Conservation (phyloP, 23 tunicate genomes). For the Pegea sp. region DNA sequence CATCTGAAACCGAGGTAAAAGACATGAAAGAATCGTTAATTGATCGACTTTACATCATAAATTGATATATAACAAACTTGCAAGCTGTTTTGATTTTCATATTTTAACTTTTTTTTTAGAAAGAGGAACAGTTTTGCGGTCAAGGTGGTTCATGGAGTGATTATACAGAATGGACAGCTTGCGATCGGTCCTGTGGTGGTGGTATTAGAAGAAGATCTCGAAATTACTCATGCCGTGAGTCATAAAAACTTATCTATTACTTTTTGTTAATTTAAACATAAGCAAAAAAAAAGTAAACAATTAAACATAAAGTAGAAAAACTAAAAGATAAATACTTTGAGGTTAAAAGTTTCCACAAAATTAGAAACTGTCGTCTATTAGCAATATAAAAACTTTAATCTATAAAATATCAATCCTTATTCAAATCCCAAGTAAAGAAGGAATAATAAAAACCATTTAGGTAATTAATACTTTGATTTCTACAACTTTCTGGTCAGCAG, state of each 20-base stretch:
- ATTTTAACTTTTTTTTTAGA: conserved; percentile 14
- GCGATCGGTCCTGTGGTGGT: conserved; percentile 37
- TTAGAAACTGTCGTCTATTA: too few species aligned
- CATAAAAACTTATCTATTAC: not conserved
- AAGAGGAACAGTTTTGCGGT: conserved; percentile 43
- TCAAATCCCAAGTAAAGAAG: too few species aligned
- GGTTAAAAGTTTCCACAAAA: too few species aligned
- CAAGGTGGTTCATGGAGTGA: conserved; percentile 44
- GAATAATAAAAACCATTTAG: too few species aligned
- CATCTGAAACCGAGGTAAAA: conserved; percentile 21
- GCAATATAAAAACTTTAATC: too few species aligned
- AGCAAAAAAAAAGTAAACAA: not conserved
- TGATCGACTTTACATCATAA: not conserved
- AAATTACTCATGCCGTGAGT: conserved; percentile 75
- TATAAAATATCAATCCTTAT: too few species aligned
- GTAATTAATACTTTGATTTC: too few species aligned
- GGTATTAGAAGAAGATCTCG: conserved; percentile 43
- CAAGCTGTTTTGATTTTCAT: too few species aligned
- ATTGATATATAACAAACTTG: not conserved
- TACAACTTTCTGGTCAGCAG: too few species aligned
- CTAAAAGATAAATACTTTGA: not conserved
- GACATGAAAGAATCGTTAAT: not conserved
- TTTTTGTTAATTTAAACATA: not conserved
- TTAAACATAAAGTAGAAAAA: not conserved
- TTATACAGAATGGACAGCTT: conserved; percentile 55